These are phyloP conservation scores for Chromoteleia sp. DNA, from an alignment of 2,888 invertebrate genomes.

Conservation along the genomic window DNA sequence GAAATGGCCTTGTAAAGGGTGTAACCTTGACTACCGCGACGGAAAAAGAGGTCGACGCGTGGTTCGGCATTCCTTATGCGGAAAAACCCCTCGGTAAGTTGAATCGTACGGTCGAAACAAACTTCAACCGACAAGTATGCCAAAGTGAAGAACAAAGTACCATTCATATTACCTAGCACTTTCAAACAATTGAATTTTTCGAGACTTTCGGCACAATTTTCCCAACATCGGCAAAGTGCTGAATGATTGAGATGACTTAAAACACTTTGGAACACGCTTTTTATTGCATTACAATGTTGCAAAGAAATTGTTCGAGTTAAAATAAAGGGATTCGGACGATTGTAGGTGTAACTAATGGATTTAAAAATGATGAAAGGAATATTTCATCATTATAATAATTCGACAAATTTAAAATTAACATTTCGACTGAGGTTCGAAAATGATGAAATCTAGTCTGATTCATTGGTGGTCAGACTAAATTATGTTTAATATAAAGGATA, in stretches of 20 bases:
- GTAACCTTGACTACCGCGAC: slow-evolving; percentile 90
- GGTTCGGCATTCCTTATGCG: slow-evolving; percentile 93
- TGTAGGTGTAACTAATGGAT: background rate
- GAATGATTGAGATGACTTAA: slow-evolving; percentile 39
- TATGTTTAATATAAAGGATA: too few relatives aligned
- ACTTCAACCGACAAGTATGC: slow-evolving; percentile 29
- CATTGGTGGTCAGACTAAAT: too few relatives aligned
- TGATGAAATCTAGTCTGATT: too few relatives aligned
- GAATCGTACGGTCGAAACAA: slow-evolving; percentile 37
- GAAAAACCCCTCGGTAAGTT: slow-evolving; percentile 89
- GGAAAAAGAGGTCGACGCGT: slow-evolving; percentile 92
- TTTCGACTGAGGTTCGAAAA: too few relatives aligned
- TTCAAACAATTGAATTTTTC: slow-evolving; percentile 38
- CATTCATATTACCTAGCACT: slow-evolving; percentile 36
- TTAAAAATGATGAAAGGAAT: background rate
- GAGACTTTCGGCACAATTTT: slow-evolving; percentile 23
- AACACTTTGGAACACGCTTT: slow-evolving; percentile 24
- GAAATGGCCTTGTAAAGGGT: slow-evolving; percentile 91
- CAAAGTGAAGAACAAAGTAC: slow-evolving; percentile 47
- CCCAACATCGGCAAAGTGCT: slow-evolving; percentile 18
- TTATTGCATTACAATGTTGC: slow-evolving; percentile 10
- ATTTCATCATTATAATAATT: slow-evolving; percentile 14
- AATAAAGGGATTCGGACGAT: slow-evolving; percentile 2
- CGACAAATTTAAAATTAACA: slow-evolving; percentile 1
- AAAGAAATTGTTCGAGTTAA: slow-evolving; percentile 13